phyloP scores from a whole-genome alignment of 1,140 invertebrate species.

The Gonatopus flavifemur region DNA sequence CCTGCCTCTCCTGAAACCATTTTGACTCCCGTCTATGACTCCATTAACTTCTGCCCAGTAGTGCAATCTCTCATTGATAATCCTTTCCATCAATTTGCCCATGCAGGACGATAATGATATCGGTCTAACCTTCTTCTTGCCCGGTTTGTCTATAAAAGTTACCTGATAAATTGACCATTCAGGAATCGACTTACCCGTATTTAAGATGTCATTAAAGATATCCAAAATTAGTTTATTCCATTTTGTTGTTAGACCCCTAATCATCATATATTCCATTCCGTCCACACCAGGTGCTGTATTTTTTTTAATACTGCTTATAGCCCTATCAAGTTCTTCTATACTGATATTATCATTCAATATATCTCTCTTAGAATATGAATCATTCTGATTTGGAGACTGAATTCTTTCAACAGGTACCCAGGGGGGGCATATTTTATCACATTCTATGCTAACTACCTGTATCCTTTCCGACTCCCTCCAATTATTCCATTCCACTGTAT shows the following conservation, averaged over 20 bases:
- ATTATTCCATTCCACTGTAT: too few species aligned
- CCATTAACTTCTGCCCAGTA: background rate
- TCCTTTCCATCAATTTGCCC: background rate
- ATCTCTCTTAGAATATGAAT: too few species aligned
- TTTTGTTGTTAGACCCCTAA: background rate
- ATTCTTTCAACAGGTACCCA: too few species aligned
- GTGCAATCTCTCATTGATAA: background rate
- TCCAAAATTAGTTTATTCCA: background rate
- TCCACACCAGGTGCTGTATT: background rate
- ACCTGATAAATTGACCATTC: background rate
- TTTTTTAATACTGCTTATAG: background rate
- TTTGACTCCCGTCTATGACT: background rate
- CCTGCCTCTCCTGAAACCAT: background rate
- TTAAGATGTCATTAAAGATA: background rate
- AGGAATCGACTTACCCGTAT: background rate
- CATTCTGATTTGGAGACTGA: too few species aligned
- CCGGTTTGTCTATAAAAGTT: background rate
- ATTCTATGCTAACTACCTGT: background rate
- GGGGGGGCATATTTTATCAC: background rate
- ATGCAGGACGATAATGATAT: background rate
- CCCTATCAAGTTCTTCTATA: background rate
- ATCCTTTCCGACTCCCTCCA: background rate
- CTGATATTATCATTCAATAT: background rate
- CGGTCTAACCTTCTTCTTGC: background rate
- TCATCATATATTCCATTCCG: background rate